Conservation (phyloP, 2,113 vertebrate genomes). For the Esox niger region DNA sequence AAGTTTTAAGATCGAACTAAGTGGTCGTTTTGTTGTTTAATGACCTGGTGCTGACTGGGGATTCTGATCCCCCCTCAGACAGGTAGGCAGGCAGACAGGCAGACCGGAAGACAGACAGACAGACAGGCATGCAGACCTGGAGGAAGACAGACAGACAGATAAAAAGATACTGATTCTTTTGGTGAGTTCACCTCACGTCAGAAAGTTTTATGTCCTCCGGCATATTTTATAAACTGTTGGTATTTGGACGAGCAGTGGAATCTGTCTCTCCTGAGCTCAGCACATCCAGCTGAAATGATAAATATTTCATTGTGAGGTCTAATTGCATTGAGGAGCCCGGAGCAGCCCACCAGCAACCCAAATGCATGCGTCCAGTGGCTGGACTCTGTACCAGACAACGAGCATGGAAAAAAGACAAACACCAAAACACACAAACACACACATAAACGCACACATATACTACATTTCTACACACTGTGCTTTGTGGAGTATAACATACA, state of each 20-base stretch:
- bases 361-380: constrained; percentile 37
- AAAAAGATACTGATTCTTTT: constrained; percentile 22
- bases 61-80: constrained; percentile 3
- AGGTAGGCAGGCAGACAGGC: not conserved
- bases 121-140: not conserved
- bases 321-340: constrained; percentile 71
- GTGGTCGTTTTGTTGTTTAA: not conserved
- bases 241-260: constrained; percentile 57
- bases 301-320: constrained; percentile 67
- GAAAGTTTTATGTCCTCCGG: constrained; percentile 34
- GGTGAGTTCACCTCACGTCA: no score
- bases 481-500: constrained; percentile 3
- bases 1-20: constrained; percentile 1
- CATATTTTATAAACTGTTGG: constrained; percentile 52
- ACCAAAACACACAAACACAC: constrained; percentile 15
- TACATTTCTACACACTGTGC: not conserved
- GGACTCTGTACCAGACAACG: not conserved
- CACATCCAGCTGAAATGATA: constrained; percentile 67
- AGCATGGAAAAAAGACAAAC: constrained; percentile 1
- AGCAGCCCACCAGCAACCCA: constrained; percentile 66
- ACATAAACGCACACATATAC: constrained; percentile 12
- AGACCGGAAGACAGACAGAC: not conserved
- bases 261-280: constrained; percentile 51
- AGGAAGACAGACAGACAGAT: no score
- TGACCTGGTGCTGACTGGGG: not conserved